phyloP scores from a whole-genome alignment of 2,888 invertebrate species.

The Leptinotarsa haldemani region DNA sequence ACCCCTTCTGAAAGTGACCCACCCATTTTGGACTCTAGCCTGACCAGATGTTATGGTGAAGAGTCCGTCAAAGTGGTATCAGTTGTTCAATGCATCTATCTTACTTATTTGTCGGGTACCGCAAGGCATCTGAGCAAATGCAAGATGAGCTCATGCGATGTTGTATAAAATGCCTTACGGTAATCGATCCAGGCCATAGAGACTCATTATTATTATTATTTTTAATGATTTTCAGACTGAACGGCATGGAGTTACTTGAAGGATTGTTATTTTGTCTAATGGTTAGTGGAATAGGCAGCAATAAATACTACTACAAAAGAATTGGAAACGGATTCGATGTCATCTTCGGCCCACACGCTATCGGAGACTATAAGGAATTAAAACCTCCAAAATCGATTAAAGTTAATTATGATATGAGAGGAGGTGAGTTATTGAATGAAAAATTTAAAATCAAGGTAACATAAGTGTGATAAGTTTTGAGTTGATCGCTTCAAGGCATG shows the following conservation, averaged over 20 bases:
- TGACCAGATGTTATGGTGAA: no score
- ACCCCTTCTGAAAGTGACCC: no score
- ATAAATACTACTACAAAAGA: constrained; percentile 38
- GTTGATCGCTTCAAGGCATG: no score
- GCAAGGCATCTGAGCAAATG: no score
- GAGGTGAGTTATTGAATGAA: constrained; percentile 31
- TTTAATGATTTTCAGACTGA: neutral
- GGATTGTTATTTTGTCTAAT: constrained; percentile 4
- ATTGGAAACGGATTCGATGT: constrained; percentile 34
- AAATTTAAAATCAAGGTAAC: neutral
- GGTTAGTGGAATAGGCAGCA: neutral
- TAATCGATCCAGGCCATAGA: no score
- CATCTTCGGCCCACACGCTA: constrained; percentile 17
- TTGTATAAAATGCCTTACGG: no score
- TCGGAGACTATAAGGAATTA: constrained; percentile 29
- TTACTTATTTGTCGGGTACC: no score
- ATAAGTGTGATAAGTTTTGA: no score
- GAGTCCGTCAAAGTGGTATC: no score
- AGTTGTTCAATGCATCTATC: no score
- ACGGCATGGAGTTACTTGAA: neutral
- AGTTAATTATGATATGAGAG: constrained; percentile 21
- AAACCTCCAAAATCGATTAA: constrained; percentile 37
- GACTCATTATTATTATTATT: neutral
- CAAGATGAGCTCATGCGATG: no score
- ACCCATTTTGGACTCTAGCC: no score